Percentiles rank a stretch among this genome's conserved stretches.
phyloP scores from a whole-genome alignment of 2,888 invertebrate species.

The Epirrhoe tristata region DNA sequence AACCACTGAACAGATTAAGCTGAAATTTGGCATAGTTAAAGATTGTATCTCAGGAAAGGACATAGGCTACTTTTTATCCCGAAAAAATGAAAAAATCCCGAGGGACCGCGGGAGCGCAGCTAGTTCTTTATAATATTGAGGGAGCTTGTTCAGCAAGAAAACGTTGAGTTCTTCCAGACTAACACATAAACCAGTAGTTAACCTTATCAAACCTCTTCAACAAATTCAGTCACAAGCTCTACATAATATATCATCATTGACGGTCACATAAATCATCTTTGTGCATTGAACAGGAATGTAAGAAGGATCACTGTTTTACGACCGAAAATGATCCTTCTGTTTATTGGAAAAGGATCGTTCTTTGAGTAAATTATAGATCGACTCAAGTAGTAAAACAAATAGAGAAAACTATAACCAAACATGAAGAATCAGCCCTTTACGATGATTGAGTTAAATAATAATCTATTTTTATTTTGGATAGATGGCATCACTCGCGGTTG shows the following conservation, averaged over 20 bases:
- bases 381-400: constrained; percentile 2
- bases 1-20: too few species aligned
- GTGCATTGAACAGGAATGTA: not conserved
- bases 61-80: too few species aligned
- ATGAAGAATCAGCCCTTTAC: not conserved
- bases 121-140: too few species aligned
- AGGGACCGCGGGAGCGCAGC: too few species aligned
- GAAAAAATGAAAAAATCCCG: too few species aligned
- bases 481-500: constrained; percentile 21
- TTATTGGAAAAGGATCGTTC: not conserved
- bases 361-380: not conserved
- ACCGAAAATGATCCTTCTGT: not conserved
- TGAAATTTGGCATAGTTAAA: too few species aligned
- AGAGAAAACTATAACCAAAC: constrained; percentile 9
- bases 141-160: too few species aligned
- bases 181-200: not conserved
- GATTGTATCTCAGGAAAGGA: too few species aligned
- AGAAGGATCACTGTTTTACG: not conserved
- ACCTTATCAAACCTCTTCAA: not conserved
- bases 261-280: not conserved
- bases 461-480: constrained; percentile 9
- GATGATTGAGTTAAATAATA: constrained; percentile 17
- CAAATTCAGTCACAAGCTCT: not conserved
- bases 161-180: not conserved
- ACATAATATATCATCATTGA: not conserved